Conservation (phyloP, 2,888 invertebrate species). For the Mythimna loreyi region DNA sequence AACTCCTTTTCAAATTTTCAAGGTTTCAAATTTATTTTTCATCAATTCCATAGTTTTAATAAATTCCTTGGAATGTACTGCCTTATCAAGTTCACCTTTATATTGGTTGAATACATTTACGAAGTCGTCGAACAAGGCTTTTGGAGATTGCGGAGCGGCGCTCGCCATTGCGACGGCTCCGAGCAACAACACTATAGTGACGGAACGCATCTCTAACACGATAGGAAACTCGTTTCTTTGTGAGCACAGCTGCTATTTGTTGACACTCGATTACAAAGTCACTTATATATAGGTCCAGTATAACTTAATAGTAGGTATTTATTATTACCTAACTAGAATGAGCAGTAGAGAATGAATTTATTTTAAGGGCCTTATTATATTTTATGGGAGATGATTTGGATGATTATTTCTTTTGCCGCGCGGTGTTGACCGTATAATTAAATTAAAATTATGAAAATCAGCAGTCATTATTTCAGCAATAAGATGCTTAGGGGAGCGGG, state of each 20-base stretch:
- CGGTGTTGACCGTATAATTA: neutral
- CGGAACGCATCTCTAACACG: slow-evolving; percentile 33
- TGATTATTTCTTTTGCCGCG: neutral
- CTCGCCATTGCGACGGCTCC: slow-evolving; percentile 57
- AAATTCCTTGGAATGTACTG: slow-evolving; percentile 70
- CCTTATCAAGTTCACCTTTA: slow-evolving; percentile 68
- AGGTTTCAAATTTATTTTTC: slow-evolving; percentile 63
- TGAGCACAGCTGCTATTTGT: slow-evolving; percentile 8
- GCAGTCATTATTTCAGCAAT: too few relatives aligned
- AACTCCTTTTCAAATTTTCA: slow-evolving; percentile 61
- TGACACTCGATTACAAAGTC: neutral
- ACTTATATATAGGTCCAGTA: slow-evolving; percentile 29
- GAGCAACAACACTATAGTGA: slow-evolving; percentile 47
- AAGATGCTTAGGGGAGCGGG: too few relatives aligned
- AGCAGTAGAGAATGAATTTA: neutral
- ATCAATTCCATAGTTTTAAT: slow-evolving; percentile 63
- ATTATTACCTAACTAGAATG: neutral
- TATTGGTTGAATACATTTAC: too few relatives aligned
- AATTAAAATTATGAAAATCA: too few relatives aligned
- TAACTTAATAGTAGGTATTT: slow-evolving; percentile 13
- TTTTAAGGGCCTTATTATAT: neutral
- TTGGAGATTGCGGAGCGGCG: slow-evolving; percentile 36
- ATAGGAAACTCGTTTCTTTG: slow-evolving; percentile 28
- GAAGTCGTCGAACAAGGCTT: slow-evolving; percentile 68
- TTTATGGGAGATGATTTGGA: neutral